These are phyloP conservation scores for Scopus umbretta DNA, from an alignment of 2,113 vertebrate species.

Conservation along the genomic window DNA sequence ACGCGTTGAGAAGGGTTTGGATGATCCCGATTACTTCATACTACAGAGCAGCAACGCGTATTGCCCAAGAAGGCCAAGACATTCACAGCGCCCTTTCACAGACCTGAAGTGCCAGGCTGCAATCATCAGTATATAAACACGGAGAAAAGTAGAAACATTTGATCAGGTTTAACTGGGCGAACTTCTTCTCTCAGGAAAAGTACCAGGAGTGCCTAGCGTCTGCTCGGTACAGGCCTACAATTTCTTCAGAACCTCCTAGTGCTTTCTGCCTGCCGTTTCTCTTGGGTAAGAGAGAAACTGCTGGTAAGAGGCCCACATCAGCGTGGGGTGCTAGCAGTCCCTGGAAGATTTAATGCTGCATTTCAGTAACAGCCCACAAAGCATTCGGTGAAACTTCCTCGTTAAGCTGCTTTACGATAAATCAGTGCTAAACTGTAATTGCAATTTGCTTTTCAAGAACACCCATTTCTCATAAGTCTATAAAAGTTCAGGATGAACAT, in stretches of 20 bases:
- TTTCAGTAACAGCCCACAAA: background rate
- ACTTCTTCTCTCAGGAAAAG: background rate
- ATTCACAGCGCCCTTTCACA: background rate
- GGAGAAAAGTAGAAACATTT: background rate
- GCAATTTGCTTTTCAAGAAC: slow-evolving; percentile 44
- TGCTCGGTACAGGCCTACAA: background rate
- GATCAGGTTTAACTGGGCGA: background rate
- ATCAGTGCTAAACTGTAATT: slow-evolving; percentile 30
- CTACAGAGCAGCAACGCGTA: background rate
- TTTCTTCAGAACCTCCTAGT: background rate
- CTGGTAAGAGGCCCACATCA: background rate
- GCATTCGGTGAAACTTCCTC: background rate
- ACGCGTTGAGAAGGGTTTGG: background rate
- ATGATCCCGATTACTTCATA: background rate
- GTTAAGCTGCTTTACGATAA: background rate
- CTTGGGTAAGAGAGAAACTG: background rate
- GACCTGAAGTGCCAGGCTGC: background rate
- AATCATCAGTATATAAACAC: background rate
- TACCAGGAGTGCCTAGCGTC: background rate
- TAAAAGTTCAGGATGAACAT: slow-evolving; percentile 16
- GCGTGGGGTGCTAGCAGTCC: background rate
- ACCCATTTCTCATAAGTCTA: slow-evolving; percentile 17
- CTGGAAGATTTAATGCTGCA: background rate
- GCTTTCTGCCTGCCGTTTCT: background rate
- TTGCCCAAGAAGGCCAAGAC: background rate